Percentiles rank a stretch among this genome's conserved stretches.
These are phyloP conservation scores for Dione juno DNA, from an alignment of 2,888 invertebrate genomes.

Conservation along the genomic window DNA sequence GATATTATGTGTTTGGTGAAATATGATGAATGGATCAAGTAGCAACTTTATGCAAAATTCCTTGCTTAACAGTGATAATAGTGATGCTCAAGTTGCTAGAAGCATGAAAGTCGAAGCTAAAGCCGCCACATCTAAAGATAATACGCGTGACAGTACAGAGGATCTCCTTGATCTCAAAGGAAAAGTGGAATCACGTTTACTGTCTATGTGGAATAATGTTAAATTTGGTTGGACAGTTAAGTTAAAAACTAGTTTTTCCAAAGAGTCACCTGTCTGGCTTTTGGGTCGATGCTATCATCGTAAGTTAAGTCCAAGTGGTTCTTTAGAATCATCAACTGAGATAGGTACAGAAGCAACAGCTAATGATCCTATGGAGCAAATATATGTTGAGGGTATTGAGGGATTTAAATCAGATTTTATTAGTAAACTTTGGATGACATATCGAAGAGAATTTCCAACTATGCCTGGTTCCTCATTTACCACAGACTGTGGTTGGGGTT, in stretches of 20 bases:
- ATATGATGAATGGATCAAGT: constrained; percentile 68
- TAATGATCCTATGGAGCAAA: constrained; percentile 82
- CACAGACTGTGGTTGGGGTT: constrained; percentile 98
- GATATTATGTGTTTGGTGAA: constrained; percentile 33
- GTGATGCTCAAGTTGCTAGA: constrained; percentile 56
- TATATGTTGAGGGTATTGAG: constrained; percentile 87
- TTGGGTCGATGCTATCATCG: constrained; percentile 92
- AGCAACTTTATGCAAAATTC: constrained; percentile 60
- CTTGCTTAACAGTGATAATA: constrained; percentile 57
- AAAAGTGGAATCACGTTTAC: constrained; percentile 91
- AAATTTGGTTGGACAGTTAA: constrained; percentile 94
- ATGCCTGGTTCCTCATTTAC: constrained; percentile 92
- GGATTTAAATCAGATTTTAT: constrained; percentile 93
- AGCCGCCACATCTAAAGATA: constrained; percentile 60
- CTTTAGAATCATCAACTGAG: constrained; percentile 84
- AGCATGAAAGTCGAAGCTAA: constrained; percentile 56
- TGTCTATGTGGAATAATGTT: constrained; percentile 96
- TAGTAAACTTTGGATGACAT: constrained; percentile 94
- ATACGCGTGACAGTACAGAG: constrained; percentile 67
- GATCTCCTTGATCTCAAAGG: constrained; percentile 85
- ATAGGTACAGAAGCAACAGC: constrained; percentile 85
- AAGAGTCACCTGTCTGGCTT: constrained; percentile 94
- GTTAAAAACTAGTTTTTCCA: constrained; percentile 89
- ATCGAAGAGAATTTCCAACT: constrained; percentile 92
- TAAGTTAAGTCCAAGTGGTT: constrained; percentile 85